Conservation (phyloP, 2,113 vertebrate genomes). For the Dipodomys spectabilis region DNA sequence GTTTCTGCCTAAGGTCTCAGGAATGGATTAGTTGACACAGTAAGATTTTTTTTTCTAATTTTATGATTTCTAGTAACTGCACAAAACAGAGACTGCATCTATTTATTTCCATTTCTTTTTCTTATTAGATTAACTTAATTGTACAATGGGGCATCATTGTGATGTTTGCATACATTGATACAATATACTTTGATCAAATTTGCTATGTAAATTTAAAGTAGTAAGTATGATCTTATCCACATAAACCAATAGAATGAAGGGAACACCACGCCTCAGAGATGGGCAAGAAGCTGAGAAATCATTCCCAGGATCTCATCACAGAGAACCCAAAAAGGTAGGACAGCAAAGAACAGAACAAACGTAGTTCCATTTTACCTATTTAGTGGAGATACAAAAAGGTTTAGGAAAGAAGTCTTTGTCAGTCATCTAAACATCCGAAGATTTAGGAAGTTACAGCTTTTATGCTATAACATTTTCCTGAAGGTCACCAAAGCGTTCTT, state of each 20-base stretch:
- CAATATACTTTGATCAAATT: not conserved
- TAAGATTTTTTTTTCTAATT: not conserved
- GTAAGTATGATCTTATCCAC: not conserved
- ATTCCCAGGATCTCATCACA: not conserved
- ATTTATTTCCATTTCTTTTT: slow-evolving; percentile 6
- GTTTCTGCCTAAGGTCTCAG: not conserved
- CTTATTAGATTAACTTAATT: not conserved
- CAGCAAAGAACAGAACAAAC: not conserved
- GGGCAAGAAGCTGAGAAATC: not conserved
- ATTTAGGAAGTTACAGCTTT: not conserved
- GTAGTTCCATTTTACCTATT: not conserved
- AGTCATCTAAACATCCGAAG: not conserved
- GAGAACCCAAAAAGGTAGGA: not conserved
- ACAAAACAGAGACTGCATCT: not conserved
- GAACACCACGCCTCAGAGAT: not conserved
- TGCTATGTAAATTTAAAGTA: not conserved
- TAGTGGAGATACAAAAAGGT: not conserved
- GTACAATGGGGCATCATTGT: too few species aligned
- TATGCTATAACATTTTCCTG: not conserved
- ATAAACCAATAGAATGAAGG: not conserved
- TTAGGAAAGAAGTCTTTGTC: not conserved
- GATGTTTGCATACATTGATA: too few species aligned
- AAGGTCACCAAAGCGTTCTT: not conserved
- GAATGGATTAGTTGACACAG: not conserved
- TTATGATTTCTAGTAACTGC: not conserved